Base-by-base conservation (phyloP, 1,140 invertebrate species). In the Vollenhovia emeryi region DNA sequence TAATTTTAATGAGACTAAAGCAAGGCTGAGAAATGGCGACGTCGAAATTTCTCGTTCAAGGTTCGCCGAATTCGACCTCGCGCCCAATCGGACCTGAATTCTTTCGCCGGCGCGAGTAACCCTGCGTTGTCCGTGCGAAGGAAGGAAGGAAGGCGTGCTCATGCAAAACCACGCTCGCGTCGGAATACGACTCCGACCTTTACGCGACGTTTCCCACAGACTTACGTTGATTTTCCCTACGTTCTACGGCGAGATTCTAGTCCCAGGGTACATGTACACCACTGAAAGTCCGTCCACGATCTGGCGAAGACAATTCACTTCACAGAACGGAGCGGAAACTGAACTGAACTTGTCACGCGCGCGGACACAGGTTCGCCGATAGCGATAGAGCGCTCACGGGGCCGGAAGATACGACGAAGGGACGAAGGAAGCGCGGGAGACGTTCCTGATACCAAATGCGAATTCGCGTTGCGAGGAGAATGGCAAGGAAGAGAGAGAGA, bases 191-290 rank as follows among this genome's bases (percentile, higher is more conserved):
- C 9, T 45, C 2, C 36, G 21, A 64, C 3, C 7, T 3, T 15
- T 43, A 21, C 33, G 21, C n/a, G 50, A 27, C 21, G 40, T 68
- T 68, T 79, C 18, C 18, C 50, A 71, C 24, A 33, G 5, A 91
- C 90, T 91, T 89, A 90, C 89, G 89, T 91, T 85, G 82, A 55
- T 86, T 88, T 84, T 85, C 82, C 90, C 89, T 88, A 90, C 82
- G 90, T 89, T 85, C 87, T 78, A 87, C 80, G 75, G 40, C 33
- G 33, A 7, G 66, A 80, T 90, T 76, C 68, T 76, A 75, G 71
- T 90, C 82, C 89, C 57, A 59, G 69, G 57, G 71, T 83, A 90
- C 88, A 90, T 90, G 89, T 73, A 90, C 89, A 82, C 89, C 88
- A 78, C 76, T 78, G 71, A 71, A 52, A 59, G 21, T 82, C 75